Evolutionary conservation across 1,140 invertebrate species (phyloP).

Genomic region (Eurytemora carolleeae): DNA sequence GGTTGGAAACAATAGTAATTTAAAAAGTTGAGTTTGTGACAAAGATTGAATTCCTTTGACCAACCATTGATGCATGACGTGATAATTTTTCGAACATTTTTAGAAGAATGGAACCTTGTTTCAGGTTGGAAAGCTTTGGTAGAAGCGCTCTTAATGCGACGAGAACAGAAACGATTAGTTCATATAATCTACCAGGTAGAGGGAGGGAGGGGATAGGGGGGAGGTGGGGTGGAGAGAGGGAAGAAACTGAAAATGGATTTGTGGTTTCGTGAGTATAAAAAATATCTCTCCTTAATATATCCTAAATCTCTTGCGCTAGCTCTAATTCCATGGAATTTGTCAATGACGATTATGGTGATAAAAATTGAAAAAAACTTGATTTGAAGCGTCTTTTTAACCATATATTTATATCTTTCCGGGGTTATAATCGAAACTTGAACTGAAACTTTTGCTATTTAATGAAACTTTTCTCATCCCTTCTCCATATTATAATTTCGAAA

Average conservation of each 20-base stretch:
- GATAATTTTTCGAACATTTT: not conserved
- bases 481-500: too few species aligned
- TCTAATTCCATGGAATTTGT: not conserved
- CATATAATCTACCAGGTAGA: not conserved
- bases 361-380: too few species aligned
- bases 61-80: not conserved
- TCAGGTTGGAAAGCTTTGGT: not conserved
- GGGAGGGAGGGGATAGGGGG: too few species aligned
- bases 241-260: too few species aligned
- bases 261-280: not conserved
- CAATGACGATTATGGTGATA: not conserved
- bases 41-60: not conserved
- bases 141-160: not conserved
- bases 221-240: too few species aligned
- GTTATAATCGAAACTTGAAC: too few species aligned
- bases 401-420: too few species aligned
- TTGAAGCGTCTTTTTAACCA: too few species aligned
- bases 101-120: not conserved
- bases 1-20: not conserved
- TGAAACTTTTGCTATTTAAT: too few species aligned
- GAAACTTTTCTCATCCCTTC: too few species aligned
- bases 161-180: not conserved
- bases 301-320: too few species aligned
- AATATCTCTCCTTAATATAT: not conserved
- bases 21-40: not conserved